These are phyloP conservation scores for Muscidifurax raptorellus DNA, from an alignment of 1,140 invertebrate genomes.

Conservation along the genomic window DNA sequence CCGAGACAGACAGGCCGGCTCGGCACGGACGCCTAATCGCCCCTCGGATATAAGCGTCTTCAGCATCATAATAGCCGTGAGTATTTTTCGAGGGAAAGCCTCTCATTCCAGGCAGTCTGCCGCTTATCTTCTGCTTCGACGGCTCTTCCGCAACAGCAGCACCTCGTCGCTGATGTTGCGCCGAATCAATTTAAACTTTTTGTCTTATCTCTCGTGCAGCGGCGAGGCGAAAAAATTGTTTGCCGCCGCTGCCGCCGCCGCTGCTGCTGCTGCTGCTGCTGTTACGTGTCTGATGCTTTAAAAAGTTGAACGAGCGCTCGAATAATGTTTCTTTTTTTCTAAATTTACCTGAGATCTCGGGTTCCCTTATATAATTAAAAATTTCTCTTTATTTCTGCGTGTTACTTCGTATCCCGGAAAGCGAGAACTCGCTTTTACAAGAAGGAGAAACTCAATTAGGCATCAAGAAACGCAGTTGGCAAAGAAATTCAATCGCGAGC, in stretches of 20 bases:
- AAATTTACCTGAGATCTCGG: no score
- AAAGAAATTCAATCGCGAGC: no score
- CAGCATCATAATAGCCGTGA: slow-evolving; percentile 39
- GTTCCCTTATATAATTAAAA: no score
- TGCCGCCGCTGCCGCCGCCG: no score
- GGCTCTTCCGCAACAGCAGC: neutral
- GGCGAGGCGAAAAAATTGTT: neutral
- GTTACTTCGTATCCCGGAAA: no score
- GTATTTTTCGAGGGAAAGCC: slow-evolving; percentile 30
- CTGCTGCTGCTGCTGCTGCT: no score
- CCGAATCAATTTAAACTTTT: slow-evolving; percentile 44
- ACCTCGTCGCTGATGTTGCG: neutral
- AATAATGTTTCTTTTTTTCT: no score
- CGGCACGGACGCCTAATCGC: slow-evolving; percentile 33
- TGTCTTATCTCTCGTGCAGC: neutral
- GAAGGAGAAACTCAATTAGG: no score
- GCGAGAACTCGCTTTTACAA: no score
- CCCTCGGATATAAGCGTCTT: slow-evolving; percentile 16
- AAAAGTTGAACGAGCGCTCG: no score
- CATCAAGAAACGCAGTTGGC: no score
- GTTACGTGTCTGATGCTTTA: neutral
- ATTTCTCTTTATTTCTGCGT: no score
- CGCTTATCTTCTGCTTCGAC: neutral
- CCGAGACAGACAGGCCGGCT: neutral
- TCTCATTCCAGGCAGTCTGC: slow-evolving; percentile 9